Base-by-base conservation (phyloP, 2,888 invertebrate genomes). In the Shargacucullia verbasci region DNA sequence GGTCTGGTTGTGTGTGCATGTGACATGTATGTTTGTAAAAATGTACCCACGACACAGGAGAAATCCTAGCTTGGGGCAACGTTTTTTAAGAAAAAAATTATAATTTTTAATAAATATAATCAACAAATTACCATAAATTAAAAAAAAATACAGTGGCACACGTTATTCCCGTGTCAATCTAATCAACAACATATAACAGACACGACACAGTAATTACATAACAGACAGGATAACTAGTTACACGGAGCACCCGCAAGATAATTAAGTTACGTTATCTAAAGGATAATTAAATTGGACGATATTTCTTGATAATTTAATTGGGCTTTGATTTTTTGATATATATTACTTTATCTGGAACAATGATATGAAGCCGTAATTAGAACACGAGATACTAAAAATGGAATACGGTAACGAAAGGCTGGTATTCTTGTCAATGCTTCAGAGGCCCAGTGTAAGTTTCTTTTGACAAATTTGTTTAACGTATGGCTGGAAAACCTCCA, bases 281-380 rank as follows among this genome's bases (percentile, higher is more conserved):
- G 63, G 45, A 69, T 65, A 55, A 65, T 47, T 63, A 50, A 63
- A 65, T 56, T 49, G 38, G 15, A 49, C 55, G 63, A 69, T 41
- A 65, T 62, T 56, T 56, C 64, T 65, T 35, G 64, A 63, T 69
- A 62, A 60, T 64, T 44, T 68, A 61, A 63, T 65, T 48, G 44
- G 43, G 33, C 31, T 48, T 15, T 3, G 33, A 62, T 64, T 54
- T 54, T 64, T 55, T 69, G 64, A 54, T 68, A 31, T 46, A 41
- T 52, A 35, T n/a, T 15, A 8, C n/a, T n/a, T n/a, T 46, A 40
- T 45, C 20, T 56, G 50, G 33, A 38, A 37, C 15, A 12, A 12
- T 34, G 12, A 0, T 34, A 34, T 12, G 7, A 34, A 34, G 5
- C 7, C 34, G 7, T 34, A n/a, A 12, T 12, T 13, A 29, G 9